Percentiles rank a stretch among this genome's conserved stretches.
phyloP scores from a whole-genome alignment of 1,140 invertebrate species.

The Penaeus vannamei region DNA sequence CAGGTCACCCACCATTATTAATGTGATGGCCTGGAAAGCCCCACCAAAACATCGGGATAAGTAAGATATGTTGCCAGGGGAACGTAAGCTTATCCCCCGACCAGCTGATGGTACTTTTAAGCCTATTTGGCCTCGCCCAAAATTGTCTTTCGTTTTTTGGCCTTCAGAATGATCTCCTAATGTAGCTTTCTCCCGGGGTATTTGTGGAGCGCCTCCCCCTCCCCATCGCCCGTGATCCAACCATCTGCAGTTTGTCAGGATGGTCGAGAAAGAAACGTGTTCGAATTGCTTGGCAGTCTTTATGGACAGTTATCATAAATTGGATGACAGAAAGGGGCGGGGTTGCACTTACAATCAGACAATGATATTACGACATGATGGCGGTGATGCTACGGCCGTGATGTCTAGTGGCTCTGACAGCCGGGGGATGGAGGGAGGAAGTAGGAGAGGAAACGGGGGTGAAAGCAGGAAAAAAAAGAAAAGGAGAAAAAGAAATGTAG shows the following conservation, averaged over 20 bases:
- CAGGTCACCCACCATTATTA: too few relatives aligned
- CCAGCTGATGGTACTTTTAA: slow-evolving; percentile 20
- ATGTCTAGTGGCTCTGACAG: slow-evolving; percentile 11
- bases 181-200: slow-evolving; percentile 10
- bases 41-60: slow-evolving; percentile 20
- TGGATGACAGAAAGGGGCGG: slow-evolving; percentile 24
- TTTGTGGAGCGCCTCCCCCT: not conserved
- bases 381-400: not conserved
- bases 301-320: slow-evolving; percentile 26
- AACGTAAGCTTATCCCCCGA: slow-evolving; percentile 11
- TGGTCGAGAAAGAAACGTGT: slow-evolving; percentile 2
- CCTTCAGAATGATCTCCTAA: slow-evolving; percentile 20
- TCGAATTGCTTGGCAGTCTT: slow-evolving; percentile 5
- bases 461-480: not conserved
- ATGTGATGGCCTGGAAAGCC: too few relatives aligned
- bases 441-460: not conserved
- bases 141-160: slow-evolving; percentile 28
- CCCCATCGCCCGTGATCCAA: not conserved
- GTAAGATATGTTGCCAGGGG: slow-evolving; percentile 9
- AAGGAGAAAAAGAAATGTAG: not conserved
- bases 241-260: slow-evolving; percentile 26
- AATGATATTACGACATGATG: not conserved
- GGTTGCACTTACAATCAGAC: slow-evolving; percentile 10
- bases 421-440: not conserved
- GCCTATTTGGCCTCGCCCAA: slow-evolving; percentile 19